phyloP scores from a whole-genome alignment of 2,113 vertebrate species.

The chimpanzee (Pan troglodytes) region NHGRI_mPanTro3-v2.1_pri NC_086015.1:170827001-170827500 shows the following conservation, averaged over 20 bases:
- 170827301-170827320: fast-evolving
- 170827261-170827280: too few relatives aligned
- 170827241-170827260: too few relatives aligned
- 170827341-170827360: too few relatives aligned
- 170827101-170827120: neutral
- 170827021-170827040: neutral
- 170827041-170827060: neutral
- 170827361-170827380: fast-evolving
- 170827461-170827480: neutral
- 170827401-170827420: too few relatives aligned
- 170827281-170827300: too few relatives aligned
- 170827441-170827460: neutral
- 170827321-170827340: fast-evolving
- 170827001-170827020: neutral
- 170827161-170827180: neutral
- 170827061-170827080: neutral
- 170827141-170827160: neutral
- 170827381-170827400: too few relatives aligned
- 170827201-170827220: neutral
- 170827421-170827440: too few relatives aligned
- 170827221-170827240: neutral
- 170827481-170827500: neutral
- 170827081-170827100: neutral
- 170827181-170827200: neutral
- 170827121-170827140: neutral